Evolutionary conservation across 2,113 vertebrate genomes (phyloP).

Genomic region (Rattus rattus): DNA sequence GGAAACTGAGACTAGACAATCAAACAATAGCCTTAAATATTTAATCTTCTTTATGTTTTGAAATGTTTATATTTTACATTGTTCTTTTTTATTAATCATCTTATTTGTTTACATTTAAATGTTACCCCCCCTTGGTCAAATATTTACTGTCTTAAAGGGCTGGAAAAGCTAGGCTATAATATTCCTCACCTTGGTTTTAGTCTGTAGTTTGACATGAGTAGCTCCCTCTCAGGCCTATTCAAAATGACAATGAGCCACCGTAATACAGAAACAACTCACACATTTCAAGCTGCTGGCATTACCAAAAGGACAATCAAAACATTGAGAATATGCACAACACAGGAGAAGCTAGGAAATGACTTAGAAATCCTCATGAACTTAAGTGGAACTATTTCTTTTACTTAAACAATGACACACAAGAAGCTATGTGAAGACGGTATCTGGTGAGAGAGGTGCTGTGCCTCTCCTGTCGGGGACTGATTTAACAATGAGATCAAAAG

Average conservation of each 20-base stretch:
- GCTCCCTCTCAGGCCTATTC: not conserved
- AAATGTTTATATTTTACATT: no score
- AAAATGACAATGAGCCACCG: not conserved
- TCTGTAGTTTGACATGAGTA: slow-evolving; percentile 64
- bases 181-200: slow-evolving; percentile 51
- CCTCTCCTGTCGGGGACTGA: not conserved
- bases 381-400: not conserved
- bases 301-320: slow-evolving; percentile 33
- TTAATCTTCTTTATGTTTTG: not conserved
- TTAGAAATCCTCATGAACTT: not conserved
- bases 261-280: not conserved
- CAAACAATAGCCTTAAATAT: not conserved
- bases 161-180: slow-evolving; percentile 1
- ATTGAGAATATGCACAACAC: not conserved
- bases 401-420: not conserved
- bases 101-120: no score
- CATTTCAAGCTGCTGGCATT: not conserved
- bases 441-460: not conserved
- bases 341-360: slow-evolving; percentile 23
- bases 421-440: not conserved
- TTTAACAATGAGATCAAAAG: slow-evolving; percentile 3
- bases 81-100: no score
- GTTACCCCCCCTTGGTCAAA: not conserved
- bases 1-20: slow-evolving; percentile 42
- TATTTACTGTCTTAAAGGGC: not conserved